Evolutionary conservation across 2,888 invertebrate genomes (phyloP).

Genomic region (Hypercompe scribonia): DNA sequence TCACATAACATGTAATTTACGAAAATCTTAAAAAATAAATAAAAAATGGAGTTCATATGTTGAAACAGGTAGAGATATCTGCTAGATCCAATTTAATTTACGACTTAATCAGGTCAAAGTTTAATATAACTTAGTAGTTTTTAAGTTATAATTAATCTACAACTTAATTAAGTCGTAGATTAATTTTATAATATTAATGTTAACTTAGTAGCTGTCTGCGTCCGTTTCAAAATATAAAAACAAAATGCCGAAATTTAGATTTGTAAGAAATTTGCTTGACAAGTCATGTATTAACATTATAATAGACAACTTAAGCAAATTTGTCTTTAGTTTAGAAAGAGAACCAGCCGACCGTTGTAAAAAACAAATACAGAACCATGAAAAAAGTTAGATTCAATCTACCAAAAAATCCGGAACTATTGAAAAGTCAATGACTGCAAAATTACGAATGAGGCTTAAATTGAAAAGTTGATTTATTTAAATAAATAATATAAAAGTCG

Average conservation of each 20-base stretch:
- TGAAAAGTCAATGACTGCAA: conserved; percentile 52
- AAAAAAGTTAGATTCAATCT: conserved; percentile 1
- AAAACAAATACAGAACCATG: background rate
- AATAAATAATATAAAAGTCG: conserved; percentile 16
- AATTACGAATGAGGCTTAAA: conserved; percentile 26
- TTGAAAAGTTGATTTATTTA: conserved; percentile 36
- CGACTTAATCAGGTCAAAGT: background rate
- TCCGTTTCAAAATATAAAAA: too few species aligned
- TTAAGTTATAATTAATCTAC: too few species aligned
- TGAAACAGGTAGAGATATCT: too few species aligned
- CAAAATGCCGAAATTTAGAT: background rate
- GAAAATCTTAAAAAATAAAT: too few species aligned
- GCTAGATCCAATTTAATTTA: too few species aligned
- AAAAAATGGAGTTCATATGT: too few species aligned
- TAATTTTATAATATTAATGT: too few species aligned
- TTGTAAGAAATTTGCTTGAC: background rate
- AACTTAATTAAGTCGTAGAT: background rate
- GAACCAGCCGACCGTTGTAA: background rate
- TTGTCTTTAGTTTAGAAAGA: background rate
- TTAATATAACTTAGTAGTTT: too few species aligned
- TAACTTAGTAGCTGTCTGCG: too few species aligned
- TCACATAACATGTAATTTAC: background rate
- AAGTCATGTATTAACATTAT: background rate
- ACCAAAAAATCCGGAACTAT: conserved; percentile 36
- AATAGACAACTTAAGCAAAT: background rate